phyloP scores from a whole-genome alignment of 2,888 invertebrate species.

The Rotaria sp. region DNA sequence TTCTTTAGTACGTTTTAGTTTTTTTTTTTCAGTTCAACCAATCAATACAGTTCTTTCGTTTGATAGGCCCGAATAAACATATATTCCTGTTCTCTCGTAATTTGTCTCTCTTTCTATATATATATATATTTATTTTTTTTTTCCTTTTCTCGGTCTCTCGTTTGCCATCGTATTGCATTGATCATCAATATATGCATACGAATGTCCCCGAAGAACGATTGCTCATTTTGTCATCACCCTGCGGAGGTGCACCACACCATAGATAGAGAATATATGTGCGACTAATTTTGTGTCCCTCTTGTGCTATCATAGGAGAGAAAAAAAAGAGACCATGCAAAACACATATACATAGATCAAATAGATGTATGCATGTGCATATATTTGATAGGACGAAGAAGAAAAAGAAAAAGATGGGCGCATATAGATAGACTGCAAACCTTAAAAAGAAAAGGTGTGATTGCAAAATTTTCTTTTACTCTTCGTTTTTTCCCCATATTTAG shows the following conservation, averaged over 20 bases:
- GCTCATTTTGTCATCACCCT: constrained; percentile 17
- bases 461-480: neutral
- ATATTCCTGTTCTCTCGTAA: neutral
- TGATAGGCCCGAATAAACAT: neutral
- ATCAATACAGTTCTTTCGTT: neutral
- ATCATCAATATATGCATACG: constrained; percentile 1
- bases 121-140: neutral
- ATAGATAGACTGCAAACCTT: neutral
- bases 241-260: neutral
- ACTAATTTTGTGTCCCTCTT: constrained; percentile 19
- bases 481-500: neutral
- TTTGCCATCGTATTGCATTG: neutral
- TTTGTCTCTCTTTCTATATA: neutral
- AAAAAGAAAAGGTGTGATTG: constrained; percentile 10
- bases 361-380: neutral
- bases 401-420: neutral
- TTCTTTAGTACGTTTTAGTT: neutral
- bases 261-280: neutral
- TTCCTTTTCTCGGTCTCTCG: neutral
- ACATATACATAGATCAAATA: neutral
- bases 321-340: neutral
- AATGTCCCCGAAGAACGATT: constrained; percentile 3
- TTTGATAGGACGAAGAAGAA: neutral
- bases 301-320: neutral
- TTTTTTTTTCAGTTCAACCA: neutral